Evolutionary conservation across 2,113 vertebrate genomes (phyloP).

Genomic region (Pangasianodon hypophthalmus): DNA sequence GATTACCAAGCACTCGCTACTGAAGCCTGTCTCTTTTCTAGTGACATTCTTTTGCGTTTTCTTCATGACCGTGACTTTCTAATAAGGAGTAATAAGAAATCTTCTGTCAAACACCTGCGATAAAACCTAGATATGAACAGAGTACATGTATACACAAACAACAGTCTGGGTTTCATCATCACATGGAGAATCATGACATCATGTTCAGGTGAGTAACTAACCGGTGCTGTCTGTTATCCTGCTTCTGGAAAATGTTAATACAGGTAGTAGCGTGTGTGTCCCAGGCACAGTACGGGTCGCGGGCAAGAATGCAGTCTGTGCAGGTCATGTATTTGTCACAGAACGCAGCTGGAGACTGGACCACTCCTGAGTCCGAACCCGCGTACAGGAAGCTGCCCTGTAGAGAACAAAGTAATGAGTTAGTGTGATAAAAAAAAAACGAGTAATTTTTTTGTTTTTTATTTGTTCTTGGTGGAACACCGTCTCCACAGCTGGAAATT

Average conservation of each 20-base stretch:
- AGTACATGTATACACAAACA: neutral
- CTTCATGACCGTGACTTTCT: neutral
- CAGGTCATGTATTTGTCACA: slow-evolving; percentile 85
- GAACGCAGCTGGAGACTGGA: slow-evolving; percentile 88
- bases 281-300: slow-evolving; percentile 97
- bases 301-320: slow-evolving; percentile 85
- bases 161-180: neutral
- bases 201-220: slow-evolving; percentile 32
- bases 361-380: slow-evolving; percentile 86
- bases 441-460: neutral
- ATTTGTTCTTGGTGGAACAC: neutral
- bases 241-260: slow-evolving; percentile 68
- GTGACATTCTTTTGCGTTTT: no score
- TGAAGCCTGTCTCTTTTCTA: neutral
- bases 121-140: neutral
- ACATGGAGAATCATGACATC: neutral
- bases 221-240: slow-evolving; percentile 45
- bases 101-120: neutral
- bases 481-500: slow-evolving; percentile 38
- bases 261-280: slow-evolving; percentile 70
- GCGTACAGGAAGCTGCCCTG: slow-evolving; percentile 86
- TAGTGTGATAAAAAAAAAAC: neutral
- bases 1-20: neutral
- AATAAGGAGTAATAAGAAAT: neutral
- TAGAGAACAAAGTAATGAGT: slow-evolving; percentile 9